phyloP scores from a whole-genome alignment of 2,797 vertebrate species.

The Parauchenoglanis punctatus region DNA sequence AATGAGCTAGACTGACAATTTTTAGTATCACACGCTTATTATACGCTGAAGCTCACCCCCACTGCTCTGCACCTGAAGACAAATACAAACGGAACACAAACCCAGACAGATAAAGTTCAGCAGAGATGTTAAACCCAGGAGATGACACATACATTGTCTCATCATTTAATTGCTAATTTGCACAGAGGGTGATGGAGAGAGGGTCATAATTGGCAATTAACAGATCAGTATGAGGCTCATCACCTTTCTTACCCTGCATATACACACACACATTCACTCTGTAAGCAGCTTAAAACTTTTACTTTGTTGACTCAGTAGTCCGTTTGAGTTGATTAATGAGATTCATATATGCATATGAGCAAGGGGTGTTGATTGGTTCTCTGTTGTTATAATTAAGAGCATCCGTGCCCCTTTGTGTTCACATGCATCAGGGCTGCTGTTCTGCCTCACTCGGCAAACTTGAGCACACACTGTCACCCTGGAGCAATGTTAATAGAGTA shows the following conservation, averaged over 20 bases:
- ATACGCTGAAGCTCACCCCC: not conserved
- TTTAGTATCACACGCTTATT: not conserved
- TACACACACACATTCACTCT: not conserved
- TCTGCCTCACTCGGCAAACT: not conserved
- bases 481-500: conserved; percentile 18
- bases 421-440: not conserved
- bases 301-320: conserved; percentile 40
- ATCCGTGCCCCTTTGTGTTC: conserved; percentile 23
- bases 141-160: conserved; percentile 15
- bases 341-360: conserved; percentile 46
- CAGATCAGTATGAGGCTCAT: conserved; percentile 46
- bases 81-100: not conserved
- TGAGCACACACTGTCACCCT: conserved; percentile 12
- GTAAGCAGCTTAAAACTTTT: conserved; percentile 37
- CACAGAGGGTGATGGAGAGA: conserved; percentile 33
- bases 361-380: conserved; percentile 44
- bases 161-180: conserved; percentile 44
- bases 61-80: not conserved
- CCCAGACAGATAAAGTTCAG: conserved; percentile 2
- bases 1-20: not conserved
- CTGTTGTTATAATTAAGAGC: conserved; percentile 43
- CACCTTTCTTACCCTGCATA: conserved; percentile 10
- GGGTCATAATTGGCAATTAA: conserved; percentile 51
- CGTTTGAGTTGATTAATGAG: conserved; percentile 43
- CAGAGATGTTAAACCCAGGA: conserved; percentile 6